These are phyloP conservation scores for Pelecanoides urinatrix DNA, from an alignment of 2,113 vertebrate genomes.

Conservation along the genomic window DNA sequence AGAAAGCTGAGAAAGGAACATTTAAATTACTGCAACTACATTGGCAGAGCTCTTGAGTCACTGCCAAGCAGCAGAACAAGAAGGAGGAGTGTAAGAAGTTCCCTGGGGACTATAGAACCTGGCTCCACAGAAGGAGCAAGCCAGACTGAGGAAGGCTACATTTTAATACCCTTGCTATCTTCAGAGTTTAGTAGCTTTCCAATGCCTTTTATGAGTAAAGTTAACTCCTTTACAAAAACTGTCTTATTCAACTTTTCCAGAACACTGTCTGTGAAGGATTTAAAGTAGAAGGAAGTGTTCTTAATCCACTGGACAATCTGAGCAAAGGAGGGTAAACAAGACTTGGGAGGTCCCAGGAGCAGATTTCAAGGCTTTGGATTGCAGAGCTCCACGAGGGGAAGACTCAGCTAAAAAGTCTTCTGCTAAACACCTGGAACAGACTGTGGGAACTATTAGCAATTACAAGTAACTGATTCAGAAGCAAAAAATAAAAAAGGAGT, in stretches of 20 bases:
- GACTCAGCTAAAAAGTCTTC: background rate
- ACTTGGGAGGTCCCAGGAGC: background rate
- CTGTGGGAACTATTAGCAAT: background rate
- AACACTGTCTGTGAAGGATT: background rate
- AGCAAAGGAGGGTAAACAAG: background rate
- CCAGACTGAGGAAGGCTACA: background rate
- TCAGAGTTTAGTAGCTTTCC: background rate
- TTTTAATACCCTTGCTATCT: background rate
- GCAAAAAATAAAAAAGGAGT: background rate
- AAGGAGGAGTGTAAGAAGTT: background rate
- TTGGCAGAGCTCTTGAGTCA: background rate
- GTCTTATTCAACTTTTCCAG: background rate
- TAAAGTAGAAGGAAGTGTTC: background rate
- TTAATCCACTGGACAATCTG: background rate
- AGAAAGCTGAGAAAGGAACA: background rate
- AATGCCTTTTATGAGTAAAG: background rate
- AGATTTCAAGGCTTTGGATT: background rate
- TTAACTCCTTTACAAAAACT: background rate
- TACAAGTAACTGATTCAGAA: background rate
- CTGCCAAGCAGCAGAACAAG: background rate
- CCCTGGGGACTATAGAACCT: background rate
- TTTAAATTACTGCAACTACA: background rate
- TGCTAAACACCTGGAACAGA: background rate
- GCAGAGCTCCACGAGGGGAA: background rate
- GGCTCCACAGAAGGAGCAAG: background rate